These are phyloP conservation scores for Frankliniella intonsa DNA, from an alignment of 2,888 invertebrate species.

Conservation along the genomic window DNA sequence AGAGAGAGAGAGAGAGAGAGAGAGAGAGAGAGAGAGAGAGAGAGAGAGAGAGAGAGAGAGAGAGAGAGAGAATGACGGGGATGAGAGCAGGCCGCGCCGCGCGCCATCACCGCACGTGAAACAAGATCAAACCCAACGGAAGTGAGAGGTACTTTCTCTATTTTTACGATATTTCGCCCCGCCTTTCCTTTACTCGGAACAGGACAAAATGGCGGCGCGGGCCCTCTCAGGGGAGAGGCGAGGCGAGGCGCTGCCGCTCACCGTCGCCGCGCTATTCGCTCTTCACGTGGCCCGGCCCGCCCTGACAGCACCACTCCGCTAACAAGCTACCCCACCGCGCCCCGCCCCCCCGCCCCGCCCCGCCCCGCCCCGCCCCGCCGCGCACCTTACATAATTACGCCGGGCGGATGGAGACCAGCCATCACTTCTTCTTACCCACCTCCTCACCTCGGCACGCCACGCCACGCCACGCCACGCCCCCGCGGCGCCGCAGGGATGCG, in stretches of 20 bases:
- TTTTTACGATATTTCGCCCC: not conserved
- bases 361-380: not conserved
- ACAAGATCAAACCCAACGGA: not conserved
- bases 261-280: not conserved
- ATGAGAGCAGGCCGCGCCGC: too few relatives aligned
- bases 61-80: too few relatives aligned
- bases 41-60: too few relatives aligned
- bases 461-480: not conserved
- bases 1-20: too few relatives aligned
- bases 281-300: not conserved
- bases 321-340: too few relatives aligned
- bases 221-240: not conserved
- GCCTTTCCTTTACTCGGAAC: not conserved
- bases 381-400: conserved; percentile 10
- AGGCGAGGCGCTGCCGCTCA: not conserved
- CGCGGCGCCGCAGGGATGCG: not conserved
- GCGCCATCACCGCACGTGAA: too few relatives aligned
- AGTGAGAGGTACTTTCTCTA: not conserved
- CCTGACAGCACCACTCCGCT: not conserved
- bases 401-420: conserved; percentile 10
- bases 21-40: too few relatives aligned
- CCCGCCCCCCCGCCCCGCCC: not conserved
- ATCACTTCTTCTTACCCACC: not conserved
- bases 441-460: not conserved
- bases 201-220: not conserved